Evolutionary conservation across 2,888 invertebrate species (phyloP), one percentile per base, ranked within the genome.

Genomic region (Drosophila crucigera): DNA sequence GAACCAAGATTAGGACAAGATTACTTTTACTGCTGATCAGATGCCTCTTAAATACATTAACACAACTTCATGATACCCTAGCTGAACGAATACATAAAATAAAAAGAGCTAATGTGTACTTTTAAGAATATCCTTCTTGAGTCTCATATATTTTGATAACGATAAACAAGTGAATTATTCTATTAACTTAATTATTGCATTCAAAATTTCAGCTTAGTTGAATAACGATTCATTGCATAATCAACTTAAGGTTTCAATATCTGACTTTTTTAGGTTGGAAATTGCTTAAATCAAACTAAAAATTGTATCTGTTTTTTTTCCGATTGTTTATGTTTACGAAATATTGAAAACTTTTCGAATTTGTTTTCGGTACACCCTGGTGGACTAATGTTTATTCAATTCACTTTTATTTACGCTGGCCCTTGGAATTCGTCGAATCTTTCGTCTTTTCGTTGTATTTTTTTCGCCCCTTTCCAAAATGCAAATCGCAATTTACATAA

Each of bases 401-500:
- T 68, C 22, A 54, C 35, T 53, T 65, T 59, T 65, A 55, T 53
- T 71, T 79, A 62, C 25, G 31, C 52, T 62, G 65, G 68, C 35
- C 62, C 67, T 58, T 70, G 61, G 52, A 82, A 68, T 73, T 39
- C 53, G 58, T 53, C 25, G 31, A 65, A 71, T 69, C 35, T 47
- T 28, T 4, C 43, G 60, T 71, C 41, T 41, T 53, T 56, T 6
- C 41, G 2, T 22, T 58, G 37, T 30, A 31, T 9, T 9, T 69
- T 37, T 33, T 47, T 47, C 25, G 16, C 16, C 4, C 16, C 25
- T 22, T 67, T 56, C 59, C 53, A 49, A 78, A 72, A 73, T 74
- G 77, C 62, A 73, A 83, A 83, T 68, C 70, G 70, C 63, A 83
- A 49, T 79, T 76, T 68, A 58, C 72, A 76, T 73, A 53, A 49